Conservation (phyloP, 2,888 invertebrate genomes). For the Caenorhabditis sp. region DNA sequence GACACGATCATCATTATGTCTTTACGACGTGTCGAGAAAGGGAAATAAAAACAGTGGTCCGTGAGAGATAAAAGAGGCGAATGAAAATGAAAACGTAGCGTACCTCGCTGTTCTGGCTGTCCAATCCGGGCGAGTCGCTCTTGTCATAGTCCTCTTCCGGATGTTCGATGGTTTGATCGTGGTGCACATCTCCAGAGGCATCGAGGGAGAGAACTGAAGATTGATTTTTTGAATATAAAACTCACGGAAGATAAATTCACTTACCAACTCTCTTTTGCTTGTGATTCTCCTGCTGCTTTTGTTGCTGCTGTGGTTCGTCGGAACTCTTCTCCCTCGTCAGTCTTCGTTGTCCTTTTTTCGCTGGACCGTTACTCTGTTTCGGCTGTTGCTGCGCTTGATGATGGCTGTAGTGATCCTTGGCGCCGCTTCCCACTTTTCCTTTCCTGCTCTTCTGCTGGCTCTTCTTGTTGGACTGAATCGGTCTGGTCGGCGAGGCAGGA, state of each 20-base stretch:
- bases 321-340: conserved; percentile 24
- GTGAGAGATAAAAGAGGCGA: background rate
- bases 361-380: background rate
- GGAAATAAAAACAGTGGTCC: conserved; percentile 13
- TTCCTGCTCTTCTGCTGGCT: background rate
- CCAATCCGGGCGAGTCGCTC: conserved; percentile 65
- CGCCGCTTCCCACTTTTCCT: conserved; percentile 5
- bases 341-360: conserved; percentile 30
- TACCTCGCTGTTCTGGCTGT: conserved; percentile 67
- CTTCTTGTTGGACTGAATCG: background rate
- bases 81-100: conserved; percentile 4
- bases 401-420: conserved; percentile 3
- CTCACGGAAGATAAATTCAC: too few relatives aligned
- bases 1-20: background rate
- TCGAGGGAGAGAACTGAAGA: conserved; percentile 10
- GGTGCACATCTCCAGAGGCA: background rate
- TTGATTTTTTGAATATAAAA: background rate
- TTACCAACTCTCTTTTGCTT: conserved; percentile 40
- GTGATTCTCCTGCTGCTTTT: background rate
- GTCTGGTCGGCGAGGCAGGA: conserved; percentile 23
- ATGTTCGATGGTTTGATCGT: conserved; percentile 11
- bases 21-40: conserved; percentile 6
- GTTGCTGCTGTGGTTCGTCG: conserved; percentile 19
- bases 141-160: conserved; percentile 46
- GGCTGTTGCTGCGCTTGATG: background rate